Evolutionary conservation across 2,797 vertebrate species (phyloP).

Genomic region (Meriones psammophilus): DNA sequence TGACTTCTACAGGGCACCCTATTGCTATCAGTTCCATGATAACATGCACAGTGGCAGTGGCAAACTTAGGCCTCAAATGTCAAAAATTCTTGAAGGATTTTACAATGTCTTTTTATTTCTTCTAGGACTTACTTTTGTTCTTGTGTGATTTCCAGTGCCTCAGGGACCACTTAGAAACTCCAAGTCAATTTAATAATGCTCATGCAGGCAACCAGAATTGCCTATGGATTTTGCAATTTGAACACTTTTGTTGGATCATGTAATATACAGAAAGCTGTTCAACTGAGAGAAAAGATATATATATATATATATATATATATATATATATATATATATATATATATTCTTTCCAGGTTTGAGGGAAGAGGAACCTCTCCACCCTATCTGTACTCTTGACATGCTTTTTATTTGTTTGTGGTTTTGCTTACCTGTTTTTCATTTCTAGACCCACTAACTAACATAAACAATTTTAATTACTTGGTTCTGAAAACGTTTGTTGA

Average conservation of each 20-base stretch:
- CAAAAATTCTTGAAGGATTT: not conserved
- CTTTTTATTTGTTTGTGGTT: slow-evolving; percentile 70
- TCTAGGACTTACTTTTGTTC: not conserved
- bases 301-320: not conserved
- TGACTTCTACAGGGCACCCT: not conserved
- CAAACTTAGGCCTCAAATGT: not conserved
- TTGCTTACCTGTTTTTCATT: slow-evolving; percentile 71
- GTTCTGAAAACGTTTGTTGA: slow-evolving; percentile 84
- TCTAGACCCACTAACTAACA: slow-evolving; percentile 84
- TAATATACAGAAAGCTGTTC: not conserved
- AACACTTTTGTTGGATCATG: not conserved
- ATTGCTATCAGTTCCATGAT: not conserved
- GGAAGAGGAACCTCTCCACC: slow-evolving; percentile 64
- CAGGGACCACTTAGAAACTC: not conserved
- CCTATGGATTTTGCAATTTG: not conserved
- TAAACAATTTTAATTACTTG: slow-evolving; percentile 86
- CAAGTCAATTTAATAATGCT: not conserved
- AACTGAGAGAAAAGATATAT: not conserved
- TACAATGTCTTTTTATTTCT: not conserved
- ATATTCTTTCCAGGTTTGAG: slow-evolving; percentile 46
- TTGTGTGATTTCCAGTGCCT: not conserved
- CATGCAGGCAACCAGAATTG: not conserved
- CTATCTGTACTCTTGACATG: slow-evolving; percentile 33
- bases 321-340: not conserved
- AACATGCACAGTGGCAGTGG: not conserved